Evolutionary conservation across 2,888 invertebrate genomes (phyloP), one percentile per base, ranked within the genome.

Genomic region (Conus canariensis): DNA sequence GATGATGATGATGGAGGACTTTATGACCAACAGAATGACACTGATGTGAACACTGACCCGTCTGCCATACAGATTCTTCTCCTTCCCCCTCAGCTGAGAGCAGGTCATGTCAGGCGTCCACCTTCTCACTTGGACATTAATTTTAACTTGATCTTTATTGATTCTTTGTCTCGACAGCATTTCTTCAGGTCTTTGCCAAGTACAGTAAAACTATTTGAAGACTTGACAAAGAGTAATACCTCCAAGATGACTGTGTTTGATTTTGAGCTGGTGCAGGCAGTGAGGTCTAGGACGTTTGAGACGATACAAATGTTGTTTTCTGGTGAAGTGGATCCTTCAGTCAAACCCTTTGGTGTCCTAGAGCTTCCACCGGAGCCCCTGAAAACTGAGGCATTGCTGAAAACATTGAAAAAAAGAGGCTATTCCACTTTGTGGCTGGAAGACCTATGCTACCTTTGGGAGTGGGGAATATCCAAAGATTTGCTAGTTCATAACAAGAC

Each of bases 391-490:
- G 89, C 64, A 12, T 70, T 95, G 74, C 88, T 94, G 16, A 87
- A 90, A 67, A 92, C 91, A 16, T 91, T 94, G 56, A 92, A 92
- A 80, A 58, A 91, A 1, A 58, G 77, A 14, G 94, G 93, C 7
- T 95, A 94, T 74, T 87, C 87, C n/a, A 95, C 93, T 6, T 87
- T 94, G n/a, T 95, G 93, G 94, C 64, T 94, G 64, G 95, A 95
- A 85, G 95, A 95, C 92, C 80, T 95, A 58, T 95, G 95, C 85
- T 94, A 93, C 80, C 87, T 90, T 2, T 95, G 94, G 94, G 94
- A 95, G 89, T 95, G 95, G 94, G 95, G 95, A 0, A 88, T 95
- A 19, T 91, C 94, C 12, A 95, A 95, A 89, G 94, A 95, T 88
- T 91, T 95, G 19, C 92, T 92, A n/a, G 93, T 94, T 9, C 91